Base-by-base conservation (phyloP, 1,140 invertebrate genomes). In the Zaprionus taronus region DNA sequence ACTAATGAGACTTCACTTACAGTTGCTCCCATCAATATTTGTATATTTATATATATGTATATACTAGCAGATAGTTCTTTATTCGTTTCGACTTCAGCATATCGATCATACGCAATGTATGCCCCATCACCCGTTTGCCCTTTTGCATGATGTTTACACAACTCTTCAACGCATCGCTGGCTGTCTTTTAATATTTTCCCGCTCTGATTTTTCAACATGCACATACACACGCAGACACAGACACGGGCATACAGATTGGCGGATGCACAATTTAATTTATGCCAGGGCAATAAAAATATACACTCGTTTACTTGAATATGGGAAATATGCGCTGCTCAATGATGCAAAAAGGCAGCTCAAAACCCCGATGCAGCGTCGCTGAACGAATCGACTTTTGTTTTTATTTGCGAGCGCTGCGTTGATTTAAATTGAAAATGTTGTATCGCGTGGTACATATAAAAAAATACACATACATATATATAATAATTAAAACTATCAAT, bases 221-320 rank as follows among this genome's bases (percentile, higher is more conserved):
- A 56, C 38, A 44, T 2, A 17, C 12, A 6, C 38, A 17, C 4
- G 12, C 9, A 56, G 24, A 73, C 31, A 38, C 44, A 36, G 2
- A 28, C 9, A 7, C 26, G 11, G 2, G 14, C 9, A 62, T 24
- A 77, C 53, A 49, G 55, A 38, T 63, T 51, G 38, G 24, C 63
- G 70, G 69, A 82, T 75, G 77, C 44, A 53, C 56, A 72, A 80
- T 87, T 87, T 83, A 80, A 87, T 80, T 63, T 72, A 80, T 65
- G 63, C 61, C 76, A 63, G 22, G 41, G 34, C 36, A 57, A 66
- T 61, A 77, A 77, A 57, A 41, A 36, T 14, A 41, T 24, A 53
- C 31, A 70, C 17, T 22, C 34, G 49, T 41, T 28, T 36, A 36
- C 57, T 36, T 62, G 24, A 14, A 61, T 60, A 53, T 24, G 34